Percentiles rank a stretch among this genome's conserved stretches.
Conservation (phyloP, 92 coral and sea anemone genomes). For the Zoanthus sansibaricus region DNA sequence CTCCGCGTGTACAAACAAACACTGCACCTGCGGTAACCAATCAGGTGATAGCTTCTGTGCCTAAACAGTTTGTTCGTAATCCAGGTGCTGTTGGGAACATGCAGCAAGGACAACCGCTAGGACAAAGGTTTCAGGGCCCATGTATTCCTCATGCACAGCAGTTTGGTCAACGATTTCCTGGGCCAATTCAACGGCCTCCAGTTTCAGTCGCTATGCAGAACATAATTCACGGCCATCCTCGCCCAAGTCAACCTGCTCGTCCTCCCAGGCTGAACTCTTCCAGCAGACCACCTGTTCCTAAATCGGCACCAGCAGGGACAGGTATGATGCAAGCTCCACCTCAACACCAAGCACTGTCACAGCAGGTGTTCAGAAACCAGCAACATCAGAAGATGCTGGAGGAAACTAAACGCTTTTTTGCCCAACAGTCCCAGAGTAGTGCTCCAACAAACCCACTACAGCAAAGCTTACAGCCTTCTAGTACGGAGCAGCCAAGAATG, state of each 20-base stretch:
- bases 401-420: conserved; percentile 84
- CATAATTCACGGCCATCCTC: conserved; percentile 83
- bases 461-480: conserved; percentile 20
- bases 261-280: conserved; percentile 67
- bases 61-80: conserved; percentile 77
- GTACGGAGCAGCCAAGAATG: conserved; percentile 11
- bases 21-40: conserved; percentile 70
- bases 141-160: conserved; percentile 56
- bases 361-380: conserved; percentile 76
- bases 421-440: conserved; percentile 57
- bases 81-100: conserved; percentile 77
- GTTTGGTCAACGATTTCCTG: conserved; percentile 85
- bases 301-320: conserved; percentile 64
- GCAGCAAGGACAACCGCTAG: conserved; percentile 68
- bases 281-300: conserved; percentile 62
- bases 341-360: conserved; percentile 55
- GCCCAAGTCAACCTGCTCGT: conserved; percentile 78
- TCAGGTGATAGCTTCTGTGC: conserved; percentile 77
- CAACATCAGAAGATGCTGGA: conserved; percentile 95
- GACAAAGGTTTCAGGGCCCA: conserved; percentile 44
- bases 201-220: conserved; percentile 54
- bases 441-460: conserved; percentile 20
- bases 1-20: conserved; percentile 69
- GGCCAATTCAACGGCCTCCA: conserved; percentile 96
- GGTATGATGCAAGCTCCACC: conserved; percentile 60